These are phyloP conservation scores for Pseudomyrmex gracilis DNA, from an alignment of 1,140 invertebrate species.

Conservation along the genomic window DNA sequence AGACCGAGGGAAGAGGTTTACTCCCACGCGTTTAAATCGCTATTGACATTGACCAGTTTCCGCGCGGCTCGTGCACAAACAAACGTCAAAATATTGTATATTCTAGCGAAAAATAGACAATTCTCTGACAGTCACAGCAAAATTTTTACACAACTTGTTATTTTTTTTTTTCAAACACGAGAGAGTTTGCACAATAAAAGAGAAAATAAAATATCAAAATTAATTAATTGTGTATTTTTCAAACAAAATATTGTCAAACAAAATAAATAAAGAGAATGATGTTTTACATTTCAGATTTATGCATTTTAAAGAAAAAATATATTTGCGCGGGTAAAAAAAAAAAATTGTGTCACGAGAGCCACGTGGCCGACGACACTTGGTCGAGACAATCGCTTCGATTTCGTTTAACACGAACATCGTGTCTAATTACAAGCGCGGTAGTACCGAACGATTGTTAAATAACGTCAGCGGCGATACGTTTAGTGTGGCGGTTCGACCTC, in stretches of 20 bases:
- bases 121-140: background rate
- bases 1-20: constrained; percentile 18
- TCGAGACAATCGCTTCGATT: constrained; percentile 34
- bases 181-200: background rate
- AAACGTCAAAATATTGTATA: constrained; percentile 39
- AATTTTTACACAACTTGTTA: too few relatives aligned
- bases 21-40: constrained; percentile 54
- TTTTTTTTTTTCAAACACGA: background rate
- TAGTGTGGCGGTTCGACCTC: constrained; percentile 65
- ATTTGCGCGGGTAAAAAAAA: background rate
- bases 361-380: background rate
- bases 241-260: background rate
- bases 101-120: constrained; percentile 22
- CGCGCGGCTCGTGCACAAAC: constrained; percentile 1
- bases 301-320: background rate
- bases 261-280: background rate
- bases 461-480: constrained; percentile 70
- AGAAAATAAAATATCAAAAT: background rate
- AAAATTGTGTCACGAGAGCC: constrained; percentile 2
- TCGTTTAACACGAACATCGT: constrained; percentile 71
- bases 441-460: constrained; percentile 70
- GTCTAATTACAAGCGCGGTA: constrained; percentile 71
- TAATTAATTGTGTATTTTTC: background rate
- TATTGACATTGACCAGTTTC: constrained; percentile 59
- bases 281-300: background rate